Conservation (phyloP, 2,113 vertebrate genomes). For the Zosterops lateralis region DNA sequence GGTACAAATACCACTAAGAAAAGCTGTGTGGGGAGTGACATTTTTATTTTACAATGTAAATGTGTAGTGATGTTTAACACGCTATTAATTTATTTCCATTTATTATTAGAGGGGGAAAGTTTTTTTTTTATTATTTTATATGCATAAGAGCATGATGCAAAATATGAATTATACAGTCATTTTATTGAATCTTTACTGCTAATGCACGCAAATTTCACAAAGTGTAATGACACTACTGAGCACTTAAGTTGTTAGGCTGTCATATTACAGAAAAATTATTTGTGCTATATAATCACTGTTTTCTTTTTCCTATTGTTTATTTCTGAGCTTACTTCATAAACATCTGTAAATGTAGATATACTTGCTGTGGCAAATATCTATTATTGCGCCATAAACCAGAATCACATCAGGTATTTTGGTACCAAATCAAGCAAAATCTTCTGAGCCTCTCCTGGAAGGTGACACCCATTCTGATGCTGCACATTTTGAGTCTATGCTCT, state of each 20-base stretch:
- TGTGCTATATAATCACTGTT: constrained; percentile 68
- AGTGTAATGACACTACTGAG: constrained; percentile 74
- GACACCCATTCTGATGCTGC: neutral
- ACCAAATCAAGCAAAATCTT: neutral
- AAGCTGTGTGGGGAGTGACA: neutral
- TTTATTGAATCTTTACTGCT: constrained; percentile 73
- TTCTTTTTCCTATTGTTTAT: constrained; percentile 66
- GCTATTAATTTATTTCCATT: constrained; percentile 50
- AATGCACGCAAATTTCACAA: constrained; percentile 72
- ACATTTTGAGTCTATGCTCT: neutral
- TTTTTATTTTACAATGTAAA: neutral
- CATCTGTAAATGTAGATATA: constrained; percentile 51
- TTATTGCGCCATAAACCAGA: constrained; percentile 25
- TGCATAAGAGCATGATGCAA: constrained; percentile 51
- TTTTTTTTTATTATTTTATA: constrained; percentile 10
- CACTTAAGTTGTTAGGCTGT: constrained; percentile 79
- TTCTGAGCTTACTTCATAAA: constrained; percentile 65
- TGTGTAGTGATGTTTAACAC: neutral
- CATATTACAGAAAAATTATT: constrained; percentile 79
- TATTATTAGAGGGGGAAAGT: constrained; percentile 1
- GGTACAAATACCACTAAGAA: neutral
- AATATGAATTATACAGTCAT: constrained; percentile 73
- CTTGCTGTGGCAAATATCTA: constrained; percentile 53
- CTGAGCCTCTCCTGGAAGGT: neutral
- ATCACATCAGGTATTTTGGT: constrained; percentile 28